Evolutionary conservation across 2,888 invertebrate species (phyloP).

Genomic region (Drosophila stalkeri): DNA sequence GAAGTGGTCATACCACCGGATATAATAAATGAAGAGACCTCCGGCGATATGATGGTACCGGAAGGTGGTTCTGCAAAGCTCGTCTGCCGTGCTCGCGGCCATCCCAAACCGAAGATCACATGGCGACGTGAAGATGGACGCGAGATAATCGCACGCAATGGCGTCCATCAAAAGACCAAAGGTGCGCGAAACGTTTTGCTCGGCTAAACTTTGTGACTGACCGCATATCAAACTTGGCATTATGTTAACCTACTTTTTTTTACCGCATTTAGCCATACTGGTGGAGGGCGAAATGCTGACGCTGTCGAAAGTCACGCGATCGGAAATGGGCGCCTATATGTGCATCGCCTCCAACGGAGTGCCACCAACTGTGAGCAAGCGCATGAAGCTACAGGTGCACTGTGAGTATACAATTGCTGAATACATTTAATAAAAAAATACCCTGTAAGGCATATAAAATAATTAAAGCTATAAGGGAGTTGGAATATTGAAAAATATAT

Average conservation of each 20-base stretch:
- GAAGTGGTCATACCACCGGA: conserved; percentile 97
- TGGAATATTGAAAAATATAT: not conserved
- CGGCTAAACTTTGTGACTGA: conserved; percentile 32
- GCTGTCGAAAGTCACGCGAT: conserved; percentile 93
- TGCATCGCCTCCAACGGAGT: conserved; percentile 96
- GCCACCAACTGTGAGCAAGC: conserved; percentile 94
- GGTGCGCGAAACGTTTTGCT: conserved; percentile 84
- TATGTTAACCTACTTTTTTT: not conserved
- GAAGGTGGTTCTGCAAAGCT: conserved; percentile 95
- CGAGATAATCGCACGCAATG: conserved; percentile 91
- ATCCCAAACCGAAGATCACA: conserved; percentile 92
- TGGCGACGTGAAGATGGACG: conserved; percentile 95
- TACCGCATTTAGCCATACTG: conserved; percentile 86
- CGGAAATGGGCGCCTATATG: conserved; percentile 95
- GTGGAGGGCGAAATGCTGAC: conserved; percentile 93
- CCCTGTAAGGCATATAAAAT: not conserved
- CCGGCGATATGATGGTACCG: conserved; percentile 97
- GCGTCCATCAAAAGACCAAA: conserved; percentile 90
- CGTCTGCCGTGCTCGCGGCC: conserved; percentile 93
- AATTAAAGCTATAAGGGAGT: too few relatives aligned
- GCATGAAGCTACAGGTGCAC: conserved; percentile 95
- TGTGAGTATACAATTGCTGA: conserved; percentile 88
- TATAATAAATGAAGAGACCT: conserved; percentile 94
- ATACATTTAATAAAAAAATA: not conserved
- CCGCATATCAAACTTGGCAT: conserved; percentile 45